Base-by-base conservation (phyloP, 2,888 invertebrate species). In the Drosophila prolongata region DNA sequence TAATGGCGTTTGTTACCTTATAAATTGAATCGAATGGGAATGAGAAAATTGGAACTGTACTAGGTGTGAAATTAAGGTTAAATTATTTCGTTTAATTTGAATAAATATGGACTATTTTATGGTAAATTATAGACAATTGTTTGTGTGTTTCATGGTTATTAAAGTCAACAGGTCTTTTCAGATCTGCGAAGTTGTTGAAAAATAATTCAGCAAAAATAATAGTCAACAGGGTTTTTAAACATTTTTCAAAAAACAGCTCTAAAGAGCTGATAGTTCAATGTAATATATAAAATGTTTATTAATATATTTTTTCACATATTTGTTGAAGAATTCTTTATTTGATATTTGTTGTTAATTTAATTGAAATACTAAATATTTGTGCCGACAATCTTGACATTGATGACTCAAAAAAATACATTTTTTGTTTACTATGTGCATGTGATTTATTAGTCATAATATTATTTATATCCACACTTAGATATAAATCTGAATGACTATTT, bases 1-100 rank as follows among this genome's bases (percentile, higher is more conserved):
- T 68, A 62, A 56, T 58, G 55, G 55, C 56, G 61, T 60, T 55
- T 57, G 47, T 61, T 73, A 56, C 49, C 35, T 56, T 66, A 56
- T 43, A 24, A 50, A 34, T 65, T 46, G 16, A 30, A n/a, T 52
- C 16, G 38, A 62, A 34, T 38, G 37, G 11, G 6, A 44, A 24
- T 43, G 34, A 34, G 30, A 2, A 19, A 38, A 37, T 44, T 34
- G 14, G 30, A 61, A 27, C 30, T 19, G 8, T 27, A 11, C 16
- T 38, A 62, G 62, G 62, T 65, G 52, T 64, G 65, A 65, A 65
- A 65, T 64, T 64, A 40, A 40, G 53, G 44, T 53, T 46, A 46
- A 53, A n/a, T 62, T 37, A 16, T 34, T 47, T 27, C 53, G 34
- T 46, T 35, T 53, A 44, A 50, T 64, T 60, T 19, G 37, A 46